Percentiles rank a stretch among this genome's conserved stretches.
Conservation (phyloP, 2,888 invertebrate species). For the Mythimna albipuncta region DNA sequence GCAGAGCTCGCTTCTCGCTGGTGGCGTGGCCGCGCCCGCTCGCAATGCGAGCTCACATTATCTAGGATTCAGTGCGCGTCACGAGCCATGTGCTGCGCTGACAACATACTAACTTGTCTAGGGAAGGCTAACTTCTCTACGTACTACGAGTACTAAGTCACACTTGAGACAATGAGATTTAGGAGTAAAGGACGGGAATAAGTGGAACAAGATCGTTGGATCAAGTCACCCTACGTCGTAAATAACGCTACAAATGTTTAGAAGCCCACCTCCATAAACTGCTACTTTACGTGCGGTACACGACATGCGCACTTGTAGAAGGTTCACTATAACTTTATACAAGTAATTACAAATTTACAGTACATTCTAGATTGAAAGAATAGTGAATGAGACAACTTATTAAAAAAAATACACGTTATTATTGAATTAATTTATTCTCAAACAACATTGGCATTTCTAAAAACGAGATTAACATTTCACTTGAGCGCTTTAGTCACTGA, state of each 20-base stretch:
- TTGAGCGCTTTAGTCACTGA: no score
- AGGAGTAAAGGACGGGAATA: conserved; percentile 17
- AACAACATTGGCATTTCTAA: no score
- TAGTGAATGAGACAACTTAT: no score
- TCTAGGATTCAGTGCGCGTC: not conserved
- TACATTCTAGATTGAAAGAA: not conserved
- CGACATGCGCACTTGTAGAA: not conserved
- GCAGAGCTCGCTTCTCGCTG: no score
- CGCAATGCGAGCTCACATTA: not conserved
- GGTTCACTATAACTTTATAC: not conserved
- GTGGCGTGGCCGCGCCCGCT: not conserved
- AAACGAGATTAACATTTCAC: no score
- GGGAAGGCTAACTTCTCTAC: not conserved
- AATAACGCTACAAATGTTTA: conserved; percentile 40
- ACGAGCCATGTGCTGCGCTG: not conserved
- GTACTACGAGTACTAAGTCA: not conserved
- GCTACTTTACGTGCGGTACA: not conserved
- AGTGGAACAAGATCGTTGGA: conserved; percentile 24
- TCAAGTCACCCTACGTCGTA: conserved; percentile 25
- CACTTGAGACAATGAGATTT: conserved; percentile 15
- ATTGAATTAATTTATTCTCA: no score
- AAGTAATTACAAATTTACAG: not conserved
- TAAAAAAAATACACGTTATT: no score
- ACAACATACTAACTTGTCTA: not conserved
- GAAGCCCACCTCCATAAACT: conserved; percentile 27